These are phyloP conservation scores for Alligator sinensis DNA, from an alignment of 2,113 vertebrate genomes.

Conservation along the genomic window DNA sequence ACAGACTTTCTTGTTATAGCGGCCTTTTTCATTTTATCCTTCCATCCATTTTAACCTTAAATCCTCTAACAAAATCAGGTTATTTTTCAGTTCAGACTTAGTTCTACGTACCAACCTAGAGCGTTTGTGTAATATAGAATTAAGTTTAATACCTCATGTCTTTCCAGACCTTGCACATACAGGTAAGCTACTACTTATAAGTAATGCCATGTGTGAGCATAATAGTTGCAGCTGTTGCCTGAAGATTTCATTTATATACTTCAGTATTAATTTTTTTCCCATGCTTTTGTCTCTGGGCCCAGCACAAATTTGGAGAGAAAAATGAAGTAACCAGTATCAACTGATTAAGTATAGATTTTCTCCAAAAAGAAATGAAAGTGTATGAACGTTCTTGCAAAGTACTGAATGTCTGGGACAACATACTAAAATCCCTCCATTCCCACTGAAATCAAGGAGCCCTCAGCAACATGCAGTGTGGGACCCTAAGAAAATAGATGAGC, in stretches of 20 bases:
- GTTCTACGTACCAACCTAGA: neutral
- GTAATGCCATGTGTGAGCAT: neutral
- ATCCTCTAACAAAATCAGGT: neutral
- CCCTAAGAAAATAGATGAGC: neutral
- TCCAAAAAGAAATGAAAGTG: neutral
- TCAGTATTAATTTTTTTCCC: neutral
- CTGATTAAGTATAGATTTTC: neutral
- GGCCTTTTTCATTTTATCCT: neutral
- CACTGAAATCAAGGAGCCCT: neutral
- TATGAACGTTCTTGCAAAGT: fast-evolving
- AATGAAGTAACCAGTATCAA: neutral
- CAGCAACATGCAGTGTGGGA: slow-evolving; percentile 15
- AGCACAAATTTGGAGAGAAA: neutral
- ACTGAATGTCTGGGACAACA: neutral
- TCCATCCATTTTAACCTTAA: neutral
- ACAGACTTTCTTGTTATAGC: neutral
- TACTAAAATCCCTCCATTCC: neutral
- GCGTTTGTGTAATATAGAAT: neutral
- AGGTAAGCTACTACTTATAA: fast-evolving
- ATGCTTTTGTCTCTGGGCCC: neutral
- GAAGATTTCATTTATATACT: neutral
- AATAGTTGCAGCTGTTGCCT: neutral
- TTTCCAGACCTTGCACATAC: neutral
- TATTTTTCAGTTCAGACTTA: neutral
- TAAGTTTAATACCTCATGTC: neutral